These are phyloP conservation scores for Scaptomyza montana DNA, from an alignment of 1,140 invertebrate genomes.

Conservation along the genomic window DNA sequence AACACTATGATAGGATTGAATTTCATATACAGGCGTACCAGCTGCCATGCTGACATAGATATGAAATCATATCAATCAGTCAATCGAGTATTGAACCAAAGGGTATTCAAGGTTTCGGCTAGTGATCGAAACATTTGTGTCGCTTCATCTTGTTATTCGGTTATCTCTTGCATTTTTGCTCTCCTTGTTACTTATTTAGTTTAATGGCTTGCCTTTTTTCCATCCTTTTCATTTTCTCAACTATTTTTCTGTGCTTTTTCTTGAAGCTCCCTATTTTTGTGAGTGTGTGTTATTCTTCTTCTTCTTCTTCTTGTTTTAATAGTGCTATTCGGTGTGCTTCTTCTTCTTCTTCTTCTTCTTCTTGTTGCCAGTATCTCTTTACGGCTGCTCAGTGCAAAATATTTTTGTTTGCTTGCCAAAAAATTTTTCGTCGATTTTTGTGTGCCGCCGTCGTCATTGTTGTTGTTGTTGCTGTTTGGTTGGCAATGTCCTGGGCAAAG, in stretches of 20 bases:
- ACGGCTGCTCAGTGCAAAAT: conserved; percentile 62
- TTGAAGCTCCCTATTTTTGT: background rate
- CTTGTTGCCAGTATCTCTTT: conserved; percentile 39
- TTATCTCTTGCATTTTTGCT: conserved; percentile 43
- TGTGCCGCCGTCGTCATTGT: conserved; percentile 39
- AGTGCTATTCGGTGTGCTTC: background rate
- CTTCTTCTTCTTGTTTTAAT: background rate
- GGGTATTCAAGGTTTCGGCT: background rate
- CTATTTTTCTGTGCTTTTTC: conserved; percentile 6
- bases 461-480: too few species aligned
- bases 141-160: conserved; percentile 9
- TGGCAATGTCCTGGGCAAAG: conserved; percentile 31
- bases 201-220: conserved; percentile 38
- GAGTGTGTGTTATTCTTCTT: conserved; percentile 3
- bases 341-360: conserved; percentile 14
- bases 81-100: background rate
- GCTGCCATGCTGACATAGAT: too few species aligned
- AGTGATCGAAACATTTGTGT: background rate
- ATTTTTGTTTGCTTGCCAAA: conserved; percentile 67
- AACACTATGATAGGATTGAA: too few species aligned
- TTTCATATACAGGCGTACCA: too few species aligned
- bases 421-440: conserved; percentile 60
- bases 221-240: background rate
- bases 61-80: too few species aligned
- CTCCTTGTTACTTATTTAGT: conserved; percentile 62